Evolutionary conservation across 2,888 invertebrate species (phyloP), one percentile per base, ranked within the genome.

Genomic region (Neoscelio sp.): DNA sequence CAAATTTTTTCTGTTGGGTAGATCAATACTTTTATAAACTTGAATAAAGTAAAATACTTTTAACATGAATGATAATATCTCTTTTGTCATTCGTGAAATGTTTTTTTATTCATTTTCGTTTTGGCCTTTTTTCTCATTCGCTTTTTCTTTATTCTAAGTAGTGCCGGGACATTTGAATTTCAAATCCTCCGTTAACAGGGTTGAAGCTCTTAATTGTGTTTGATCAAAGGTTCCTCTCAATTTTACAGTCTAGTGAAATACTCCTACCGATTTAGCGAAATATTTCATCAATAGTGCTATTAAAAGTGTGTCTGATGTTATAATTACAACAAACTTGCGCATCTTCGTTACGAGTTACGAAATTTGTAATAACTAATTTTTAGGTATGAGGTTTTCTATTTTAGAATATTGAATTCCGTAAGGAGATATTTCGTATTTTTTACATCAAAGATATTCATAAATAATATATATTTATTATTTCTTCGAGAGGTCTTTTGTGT

Each of bases 161-260:
- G 68, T 35, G 30, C 38, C 18, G 67, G 26, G 48, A n/a, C 58
- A 77, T 77, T 76, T 77, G 64, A 77, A 77, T 38, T 70, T 77
- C 33, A 77, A 64, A 70, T 77, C 50, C 12, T 42, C 38, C 40
- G 52, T 76, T 68, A 68, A 76, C 75, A 68, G 48, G 33, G 7
- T 28, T 28, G 40, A 12, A 62, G 40, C 50, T 70, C 70, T 77
- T 77, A 77, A 77, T 77, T 70, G 70, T 70, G 33, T 77, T 77
- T 77, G 64, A 77, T 77, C 70, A 70, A 77, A 76, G 76, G 76
- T 46, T 70, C 58, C 62, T 77, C 70, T 62, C 52, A 52, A 60
- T 75, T 75, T 67, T 75, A 35, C 56, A 54, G 56, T 62, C 54
- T 40, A 26, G 28, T 68, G n/a, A 60, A 76, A 65, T 26, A 58